A percentile compares a stretch with the other conserved stretches of the same genome.
Conservation (phyloP, 2,113 vertebrate genomes). For the Scomber scombrus region DNA sequence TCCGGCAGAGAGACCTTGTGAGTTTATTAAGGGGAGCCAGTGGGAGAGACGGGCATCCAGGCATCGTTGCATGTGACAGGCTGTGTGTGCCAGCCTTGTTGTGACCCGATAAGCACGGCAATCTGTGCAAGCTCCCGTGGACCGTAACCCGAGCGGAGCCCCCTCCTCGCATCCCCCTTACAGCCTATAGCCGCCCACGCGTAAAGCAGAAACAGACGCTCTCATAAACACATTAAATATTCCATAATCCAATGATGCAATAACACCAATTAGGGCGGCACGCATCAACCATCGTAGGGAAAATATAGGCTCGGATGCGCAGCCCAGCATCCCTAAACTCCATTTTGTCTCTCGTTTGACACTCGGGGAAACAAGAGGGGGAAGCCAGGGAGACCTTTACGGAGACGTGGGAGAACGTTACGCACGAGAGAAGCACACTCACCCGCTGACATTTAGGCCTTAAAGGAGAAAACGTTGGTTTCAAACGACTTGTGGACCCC, state of each 20-base stretch:
- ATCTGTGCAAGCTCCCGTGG: conserved; percentile 56
- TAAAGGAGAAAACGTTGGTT: conserved; percentile 18
- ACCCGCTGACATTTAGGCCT: conserved; percentile 57
- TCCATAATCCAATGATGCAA: conserved; percentile 67
- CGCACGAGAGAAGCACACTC: conserved; percentile 36
- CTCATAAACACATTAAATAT: conserved; percentile 68
- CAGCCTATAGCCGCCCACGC: conserved; percentile 59
- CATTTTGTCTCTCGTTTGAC: conserved; percentile 72
- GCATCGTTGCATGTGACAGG: conserved; percentile 60
- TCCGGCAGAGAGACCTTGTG: conserved; percentile 67
- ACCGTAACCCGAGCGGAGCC: conserved; percentile 51
- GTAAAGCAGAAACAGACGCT: conserved; percentile 50
- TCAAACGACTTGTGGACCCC: conserved; percentile 6
- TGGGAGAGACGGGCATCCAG: conserved; percentile 35
- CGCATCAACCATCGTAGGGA: conserved; percentile 33
- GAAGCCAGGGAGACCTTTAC: conserved; percentile 61
- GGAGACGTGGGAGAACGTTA: conserved; percentile 46
- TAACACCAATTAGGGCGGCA: conserved; percentile 43
- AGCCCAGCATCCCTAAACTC: conserved; percentile 69
- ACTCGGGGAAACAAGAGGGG: conserved; percentile 53
- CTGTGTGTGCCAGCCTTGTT: conserved; percentile 57
- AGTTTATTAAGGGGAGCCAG: conserved; percentile 59
- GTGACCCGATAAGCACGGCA: conserved; percentile 68
- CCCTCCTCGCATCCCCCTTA: conserved; percentile 27
- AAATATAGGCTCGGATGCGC: conserved; percentile 31